Evolutionary conservation across 1,140 invertebrate species (phyloP), one percentile per base, ranked within the genome.

Genomic region (Acromyrmex echinatior): DNA sequence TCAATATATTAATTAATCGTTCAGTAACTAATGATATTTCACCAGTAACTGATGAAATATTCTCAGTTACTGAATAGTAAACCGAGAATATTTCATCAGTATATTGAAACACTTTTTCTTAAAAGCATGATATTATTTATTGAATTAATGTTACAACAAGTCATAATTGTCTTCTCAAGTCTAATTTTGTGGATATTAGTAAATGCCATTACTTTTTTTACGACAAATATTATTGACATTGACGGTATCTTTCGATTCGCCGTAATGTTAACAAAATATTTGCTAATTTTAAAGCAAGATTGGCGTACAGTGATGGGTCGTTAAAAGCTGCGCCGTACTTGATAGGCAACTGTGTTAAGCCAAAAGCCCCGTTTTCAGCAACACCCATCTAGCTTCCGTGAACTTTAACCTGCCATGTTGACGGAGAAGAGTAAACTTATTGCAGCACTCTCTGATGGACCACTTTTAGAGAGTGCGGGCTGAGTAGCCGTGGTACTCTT

Each of bases 351-450:
- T 65, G 28, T 14, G 71, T 76, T 76, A 85, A 85, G 70, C 81
- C 49, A 28, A 74, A 85, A 76, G 73, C 73, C 62, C 53, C 35
- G 70, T 73, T 56, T 68, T 68, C 80, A 84, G 35, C 66, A 58
- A 70, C 53, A 63, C 18, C 73, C 71, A 77, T 85, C 81, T 77
- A 76, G 56, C 49, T 77, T 63, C 81, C 49, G 73, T 35, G 58
- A 85, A 76, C 73, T 85, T 28, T 63, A 76, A 85, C 81, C 56
- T 63, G 81, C 60, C 71, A 66, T 77, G 81, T 77, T 85, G 81
- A 76, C 56, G 73, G 45, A 77, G 81, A 77, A 84, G 73, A 71
- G 81, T 85, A 85, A 85, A 81, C 65, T 81, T 81, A 70, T 66
- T 71, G 39, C 31, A 31, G 65, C 35, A 31, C 49, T 70, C 21